These are phyloP conservation scores for Sarcophaga caerulescens DNA, from an alignment of 2,888 invertebrate genomes.

Conservation along the genomic window DNA sequence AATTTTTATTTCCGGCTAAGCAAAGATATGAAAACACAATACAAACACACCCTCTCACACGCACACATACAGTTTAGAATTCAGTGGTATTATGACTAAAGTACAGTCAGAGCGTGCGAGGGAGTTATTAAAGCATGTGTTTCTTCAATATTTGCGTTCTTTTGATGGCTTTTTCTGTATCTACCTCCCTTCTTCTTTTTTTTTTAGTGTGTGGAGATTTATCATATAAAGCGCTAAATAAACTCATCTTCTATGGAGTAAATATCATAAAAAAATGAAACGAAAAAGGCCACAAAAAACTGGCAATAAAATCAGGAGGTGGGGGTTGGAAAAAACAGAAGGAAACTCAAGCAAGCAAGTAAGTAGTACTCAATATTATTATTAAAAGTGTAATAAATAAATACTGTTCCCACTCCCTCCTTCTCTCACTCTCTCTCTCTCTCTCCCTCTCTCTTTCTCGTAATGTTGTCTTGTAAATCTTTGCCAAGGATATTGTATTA, in stretches of 20 bases:
- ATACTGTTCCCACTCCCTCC: neutral
- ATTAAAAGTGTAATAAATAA: conserved; percentile 26
- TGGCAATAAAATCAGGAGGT: neutral
- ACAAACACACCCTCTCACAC: too few species aligned
- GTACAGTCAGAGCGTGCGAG: too few species aligned
- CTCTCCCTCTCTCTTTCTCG: too few species aligned
- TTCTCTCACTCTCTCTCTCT: neutral
- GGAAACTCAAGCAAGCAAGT: neutral
- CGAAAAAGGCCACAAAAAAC: neutral
- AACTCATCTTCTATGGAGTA: conserved; percentile 51
- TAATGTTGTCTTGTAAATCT: neutral
- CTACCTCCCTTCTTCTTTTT: neutral
- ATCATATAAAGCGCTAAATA: conserved; percentile 59
- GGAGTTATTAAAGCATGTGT: neutral
- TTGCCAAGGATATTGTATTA: neutral
- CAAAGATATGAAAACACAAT: too few species aligned
- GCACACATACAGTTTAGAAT: too few species aligned
- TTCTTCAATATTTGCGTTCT: neutral
- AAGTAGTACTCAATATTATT: conserved; percentile 15
- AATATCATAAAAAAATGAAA: conserved; percentile 45
- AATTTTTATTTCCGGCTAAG: too few species aligned
- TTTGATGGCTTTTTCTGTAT: neutral
- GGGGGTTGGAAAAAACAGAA: neutral
- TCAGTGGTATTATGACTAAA: too few species aligned
- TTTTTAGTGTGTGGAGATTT: conserved; percentile 28